Conservation (phyloP, 2,888 invertebrate species). For the Metallyticus violacea region DNA sequence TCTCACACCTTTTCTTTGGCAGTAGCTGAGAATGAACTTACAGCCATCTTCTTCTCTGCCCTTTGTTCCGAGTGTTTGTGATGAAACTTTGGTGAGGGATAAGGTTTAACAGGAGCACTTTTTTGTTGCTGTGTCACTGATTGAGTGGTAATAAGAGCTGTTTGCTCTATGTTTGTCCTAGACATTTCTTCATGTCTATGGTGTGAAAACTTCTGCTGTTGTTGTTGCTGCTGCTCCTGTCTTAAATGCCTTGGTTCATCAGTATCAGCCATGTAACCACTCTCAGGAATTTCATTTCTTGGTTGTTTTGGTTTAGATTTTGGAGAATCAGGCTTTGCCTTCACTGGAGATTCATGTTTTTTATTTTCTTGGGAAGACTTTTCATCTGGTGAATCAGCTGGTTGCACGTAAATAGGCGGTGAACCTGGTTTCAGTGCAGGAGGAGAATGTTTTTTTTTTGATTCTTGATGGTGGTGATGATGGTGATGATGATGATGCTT, state of each 20-base stretch:
- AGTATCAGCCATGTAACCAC: slow-evolving; percentile 69
- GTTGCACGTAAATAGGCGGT: slow-evolving; percentile 45
- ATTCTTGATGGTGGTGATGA: slow-evolving; percentile 15
- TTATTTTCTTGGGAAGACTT: slow-evolving; percentile 31
- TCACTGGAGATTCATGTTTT: slow-evolving; percentile 31
- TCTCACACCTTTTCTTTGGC: slow-evolving; percentile 17
- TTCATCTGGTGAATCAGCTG: slow-evolving; percentile 35
- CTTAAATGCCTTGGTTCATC: slow-evolving; percentile 54
- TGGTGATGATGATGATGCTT: slow-evolving; percentile 23
- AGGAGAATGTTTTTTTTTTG: slow-evolving; percentile 38
- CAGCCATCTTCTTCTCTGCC: slow-evolving; percentile 27
- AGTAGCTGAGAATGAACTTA: slow-evolving; percentile 1
- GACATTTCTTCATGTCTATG: slow-evolving; percentile 40
- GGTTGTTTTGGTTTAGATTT: slow-evolving; percentile 51
- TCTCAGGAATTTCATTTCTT: slow-evolving; percentile 48
- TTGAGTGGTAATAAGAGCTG: slow-evolving; percentile 33
- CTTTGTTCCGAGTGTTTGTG: slow-evolving; percentile 29
- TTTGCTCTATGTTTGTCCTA: slow-evolving; percentile 37
- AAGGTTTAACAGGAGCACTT: slow-evolving; percentile 23
- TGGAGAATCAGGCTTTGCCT: slow-evolving; percentile 50
- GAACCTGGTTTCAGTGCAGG: slow-evolving; percentile 47
- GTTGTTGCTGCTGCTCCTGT: slow-evolving; percentile 37
- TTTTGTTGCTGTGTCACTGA: slow-evolving; percentile 14
- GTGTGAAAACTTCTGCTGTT: slow-evolving; percentile 41
- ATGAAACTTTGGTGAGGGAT: slow-evolving; percentile 22